Evolutionary conservation across 2,797 vertebrate genomes (phyloP).

Genomic region (Syngnathus rostellatus): DNA sequence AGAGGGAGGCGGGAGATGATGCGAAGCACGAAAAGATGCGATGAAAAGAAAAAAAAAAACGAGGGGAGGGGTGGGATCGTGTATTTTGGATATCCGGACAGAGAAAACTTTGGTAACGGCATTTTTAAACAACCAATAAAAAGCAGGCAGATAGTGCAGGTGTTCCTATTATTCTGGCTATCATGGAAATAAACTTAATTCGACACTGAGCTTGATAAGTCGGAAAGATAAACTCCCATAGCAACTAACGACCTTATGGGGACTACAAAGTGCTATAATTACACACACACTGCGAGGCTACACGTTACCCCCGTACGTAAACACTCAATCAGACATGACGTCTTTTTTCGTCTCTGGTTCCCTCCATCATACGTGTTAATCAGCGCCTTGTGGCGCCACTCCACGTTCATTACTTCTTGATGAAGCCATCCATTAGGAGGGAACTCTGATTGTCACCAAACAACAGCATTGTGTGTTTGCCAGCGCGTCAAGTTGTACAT

Average conservation of each 20-base stretch:
- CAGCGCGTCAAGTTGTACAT: background rate
- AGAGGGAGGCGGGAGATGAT: slow-evolving; percentile 7
- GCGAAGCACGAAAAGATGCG: slow-evolving; percentile 6
- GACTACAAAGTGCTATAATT: no score
- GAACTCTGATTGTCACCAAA: slow-evolving; percentile 46
- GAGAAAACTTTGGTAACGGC: background rate
- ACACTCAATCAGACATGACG: slow-evolving; percentile 39
- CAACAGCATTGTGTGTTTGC: slow-evolving; percentile 12
- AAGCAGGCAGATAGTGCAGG: no score
- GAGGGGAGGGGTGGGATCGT: background rate
- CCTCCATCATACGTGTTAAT: slow-evolving; percentile 12
- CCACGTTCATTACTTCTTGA: slow-evolving; percentile 29
- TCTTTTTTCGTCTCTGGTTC: slow-evolving; percentile 26
- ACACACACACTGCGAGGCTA: no score
- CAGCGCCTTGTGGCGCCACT: slow-evolving; percentile 49
- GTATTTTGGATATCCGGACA: slow-evolving; percentile 9
- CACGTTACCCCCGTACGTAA: no score
- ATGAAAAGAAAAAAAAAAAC: background rate
- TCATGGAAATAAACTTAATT: no score
- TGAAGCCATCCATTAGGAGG: slow-evolving; percentile 16
- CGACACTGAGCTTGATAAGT: no score
- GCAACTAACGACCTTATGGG: no score
- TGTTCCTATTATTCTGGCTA: no score
- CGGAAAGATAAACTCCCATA: no score
- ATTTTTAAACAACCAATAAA: no score